Percentiles rank a stretch among this genome's conserved stretches.
phyloP scores from a whole-genome alignment of 2,888 invertebrate species.

The Euspilapteryx auroguttella region DNA sequence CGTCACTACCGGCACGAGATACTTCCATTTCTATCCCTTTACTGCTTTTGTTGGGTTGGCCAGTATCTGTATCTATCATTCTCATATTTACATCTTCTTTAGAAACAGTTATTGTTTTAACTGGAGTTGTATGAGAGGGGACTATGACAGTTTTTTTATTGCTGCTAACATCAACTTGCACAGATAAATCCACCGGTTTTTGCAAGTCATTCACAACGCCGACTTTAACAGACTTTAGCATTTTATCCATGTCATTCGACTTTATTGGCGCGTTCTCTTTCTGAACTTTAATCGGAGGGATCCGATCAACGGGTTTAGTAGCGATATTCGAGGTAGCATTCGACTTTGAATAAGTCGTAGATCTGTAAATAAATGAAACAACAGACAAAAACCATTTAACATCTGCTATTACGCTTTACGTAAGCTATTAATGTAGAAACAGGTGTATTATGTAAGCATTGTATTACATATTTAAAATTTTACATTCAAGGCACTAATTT shows the following conservation, averaged over 20 bases:
- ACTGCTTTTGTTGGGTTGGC: not conserved
- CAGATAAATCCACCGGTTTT: slow-evolving; percentile 19
- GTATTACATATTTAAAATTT: not conserved
- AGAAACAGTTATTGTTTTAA: not conserved
- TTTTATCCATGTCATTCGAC: slow-evolving; percentile 19
- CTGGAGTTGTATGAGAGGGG: too few species aligned
- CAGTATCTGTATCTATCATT: slow-evolving; percentile 4
- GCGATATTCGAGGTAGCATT: too few species aligned
- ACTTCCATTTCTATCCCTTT: not conserved
- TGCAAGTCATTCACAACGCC: slow-evolving; percentile 25
- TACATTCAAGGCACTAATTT: not conserved
- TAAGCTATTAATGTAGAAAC: too few species aligned
- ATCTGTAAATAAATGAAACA: slow-evolving; percentile 22
- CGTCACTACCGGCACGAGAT: slow-evolving; percentile 13
- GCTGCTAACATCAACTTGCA: slow-evolving; percentile 25
- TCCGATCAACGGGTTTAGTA: too few species aligned
- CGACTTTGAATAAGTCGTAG: slow-evolving; percentile 29
- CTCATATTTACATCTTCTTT: slow-evolving; percentile 3
- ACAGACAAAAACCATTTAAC: slow-evolving; percentile 4
- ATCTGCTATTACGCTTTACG: too few species aligned
- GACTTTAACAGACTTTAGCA: slow-evolving; percentile 25
- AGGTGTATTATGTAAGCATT: too few species aligned
- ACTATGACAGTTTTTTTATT: slow-evolving; percentile 30
- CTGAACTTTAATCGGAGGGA: slow-evolving; percentile 27
- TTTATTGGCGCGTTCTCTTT: slow-evolving; percentile 38